Conservation (phyloP, 2,888 invertebrate genomes). For the Melanchra persicariae region DNA sequence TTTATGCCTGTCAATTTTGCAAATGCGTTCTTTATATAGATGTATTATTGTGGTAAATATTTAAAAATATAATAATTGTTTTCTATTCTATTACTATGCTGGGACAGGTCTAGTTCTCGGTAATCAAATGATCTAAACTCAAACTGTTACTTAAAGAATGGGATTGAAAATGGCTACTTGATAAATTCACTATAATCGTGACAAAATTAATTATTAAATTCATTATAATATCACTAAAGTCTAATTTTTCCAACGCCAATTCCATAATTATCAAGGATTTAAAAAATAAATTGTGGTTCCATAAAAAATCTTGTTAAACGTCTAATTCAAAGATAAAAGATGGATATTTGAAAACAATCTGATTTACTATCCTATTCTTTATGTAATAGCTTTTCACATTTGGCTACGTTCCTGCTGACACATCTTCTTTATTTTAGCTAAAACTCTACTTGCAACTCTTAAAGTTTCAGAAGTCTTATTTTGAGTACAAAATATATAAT, state of each 20-base stretch:
- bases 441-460: slow-evolving; percentile 37
- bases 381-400: not conserved
- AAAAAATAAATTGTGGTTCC: too few species aligned
- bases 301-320: not conserved
- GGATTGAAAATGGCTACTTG: not conserved
- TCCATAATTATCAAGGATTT: too few species aligned
- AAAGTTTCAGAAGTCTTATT: not conserved
- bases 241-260: not conserved
- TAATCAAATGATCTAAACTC: slow-evolving; percentile 63
- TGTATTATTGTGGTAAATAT: not conserved
- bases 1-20: too few species aligned
- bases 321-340: not conserved
- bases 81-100: slow-evolving; percentile 49
- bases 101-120: slow-evolving; percentile 77
- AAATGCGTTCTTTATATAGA: too few species aligned
- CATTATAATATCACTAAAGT: not conserved
- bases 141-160: slow-evolving; percentile 14
- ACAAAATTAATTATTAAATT: too few species aligned
- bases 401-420: not conserved
- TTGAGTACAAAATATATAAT: too few species aligned
- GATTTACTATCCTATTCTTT: slow-evolving; percentile 29
- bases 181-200: not conserved
- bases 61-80: slow-evolving; percentile 28
- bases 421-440: slow-evolving; percentile 27
- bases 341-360: not conserved